A percentile compares a stretch with the other conserved stretches of the same genome.
Evolutionary conservation across 64 coral and sea anemone species (phyloP).

Genomic region (Anthopleura sola): DNA sequence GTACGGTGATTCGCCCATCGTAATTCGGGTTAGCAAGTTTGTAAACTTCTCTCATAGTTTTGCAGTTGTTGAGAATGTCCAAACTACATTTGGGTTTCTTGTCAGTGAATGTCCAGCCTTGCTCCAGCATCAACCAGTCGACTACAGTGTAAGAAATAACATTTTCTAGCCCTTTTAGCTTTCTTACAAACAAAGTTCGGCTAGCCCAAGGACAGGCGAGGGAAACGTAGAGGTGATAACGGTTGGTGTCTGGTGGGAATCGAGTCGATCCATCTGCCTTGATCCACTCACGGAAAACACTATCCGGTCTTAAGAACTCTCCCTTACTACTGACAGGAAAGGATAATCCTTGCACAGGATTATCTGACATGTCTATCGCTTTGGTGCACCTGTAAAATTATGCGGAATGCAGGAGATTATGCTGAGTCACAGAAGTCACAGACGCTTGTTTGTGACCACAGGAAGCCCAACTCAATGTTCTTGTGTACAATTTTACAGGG

Average conservation of each 20-base stretch:
- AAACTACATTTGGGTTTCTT: conserved; percentile 68
- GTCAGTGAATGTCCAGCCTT: conserved; percentile 72
- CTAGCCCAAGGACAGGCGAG: conserved; percentile 86
- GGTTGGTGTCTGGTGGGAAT: conserved; percentile 75
- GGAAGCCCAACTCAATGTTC: too few relatives aligned
- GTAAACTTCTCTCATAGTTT: conserved; percentile 72
- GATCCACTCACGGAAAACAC: conserved; percentile 61
- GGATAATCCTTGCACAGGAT: conserved; percentile 20
- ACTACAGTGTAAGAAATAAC: conserved; percentile 79
- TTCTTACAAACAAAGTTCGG: conserved; percentile 58
- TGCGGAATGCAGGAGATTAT: too few relatives aligned
- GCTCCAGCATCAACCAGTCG: conserved; percentile 54
- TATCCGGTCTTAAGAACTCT: conserved; percentile 52
- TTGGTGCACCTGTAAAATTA: too few relatives aligned
- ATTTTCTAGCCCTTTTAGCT: conserved; percentile 85
- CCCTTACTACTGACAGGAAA: conserved; percentile 48
- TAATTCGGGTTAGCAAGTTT: conserved; percentile 47
- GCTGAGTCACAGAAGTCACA: too few relatives aligned
- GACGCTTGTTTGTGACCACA: too few relatives aligned
- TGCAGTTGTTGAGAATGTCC: conserved; percentile 79
- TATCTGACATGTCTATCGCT: conserved; percentile 14
- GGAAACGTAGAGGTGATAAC: conserved; percentile 81
- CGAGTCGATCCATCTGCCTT: conserved; percentile 52
- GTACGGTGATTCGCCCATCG: conserved; percentile 62
- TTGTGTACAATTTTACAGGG: too few relatives aligned